Evolutionary conservation across 2,888 invertebrate species (phyloP).

Genomic region (Netelia inedita): DNA sequence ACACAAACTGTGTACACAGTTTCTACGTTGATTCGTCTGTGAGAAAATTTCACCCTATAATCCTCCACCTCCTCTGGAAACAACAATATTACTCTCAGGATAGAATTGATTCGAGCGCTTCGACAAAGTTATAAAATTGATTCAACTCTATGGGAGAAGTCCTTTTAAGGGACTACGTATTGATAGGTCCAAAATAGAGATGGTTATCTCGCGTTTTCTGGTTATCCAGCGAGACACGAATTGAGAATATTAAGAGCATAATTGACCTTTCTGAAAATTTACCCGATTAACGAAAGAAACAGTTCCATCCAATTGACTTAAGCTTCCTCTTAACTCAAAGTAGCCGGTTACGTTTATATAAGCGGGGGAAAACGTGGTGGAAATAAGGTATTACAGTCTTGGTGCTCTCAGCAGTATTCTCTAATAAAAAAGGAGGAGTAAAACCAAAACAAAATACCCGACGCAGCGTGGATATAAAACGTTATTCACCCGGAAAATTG

Average conservation of each 20-base stretch:
- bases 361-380: not conserved
- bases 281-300: too few relatives aligned
- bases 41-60: not conserved
- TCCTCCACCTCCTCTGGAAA: not conserved
- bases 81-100: not conserved
- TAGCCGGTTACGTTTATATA: not conserved
- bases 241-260: too few relatives aligned
- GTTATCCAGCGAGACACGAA: too few relatives aligned
- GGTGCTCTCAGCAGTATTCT: not conserved
- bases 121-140: not conserved
- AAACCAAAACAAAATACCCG: not conserved
- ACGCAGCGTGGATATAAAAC: constrained; percentile 12
- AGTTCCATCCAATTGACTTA: too few relatives aligned
- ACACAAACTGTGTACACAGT: constrained; percentile 26
- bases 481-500: constrained; percentile 54
- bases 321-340: too few relatives aligned
- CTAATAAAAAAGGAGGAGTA: not conserved
- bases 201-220: too few relatives aligned
- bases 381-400: not conserved
- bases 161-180: too few relatives aligned
- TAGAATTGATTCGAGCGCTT: not conserved
- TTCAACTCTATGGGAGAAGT: too few relatives aligned
- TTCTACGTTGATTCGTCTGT: constrained; percentile 12
- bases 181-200: too few relatives aligned
- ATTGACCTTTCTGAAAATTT: too few relatives aligned